A percentile compares a stretch with the other conserved stretches of the same genome.
Evolutionary conservation across 2,888 invertebrate species (phyloP).

Genomic region (Scelioninae gen. 1): DNA sequence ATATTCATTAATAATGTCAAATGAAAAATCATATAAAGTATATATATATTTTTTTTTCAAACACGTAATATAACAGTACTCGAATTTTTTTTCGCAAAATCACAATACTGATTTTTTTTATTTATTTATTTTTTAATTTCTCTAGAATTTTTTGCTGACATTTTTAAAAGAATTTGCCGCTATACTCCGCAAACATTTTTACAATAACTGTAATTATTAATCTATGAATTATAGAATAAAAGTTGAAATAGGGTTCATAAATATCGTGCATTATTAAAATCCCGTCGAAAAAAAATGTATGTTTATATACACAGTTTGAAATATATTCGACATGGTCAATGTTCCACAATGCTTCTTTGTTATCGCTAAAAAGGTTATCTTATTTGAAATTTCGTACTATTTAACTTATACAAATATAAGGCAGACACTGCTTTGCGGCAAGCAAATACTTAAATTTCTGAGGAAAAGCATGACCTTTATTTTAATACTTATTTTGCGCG

Average conservation of each 20-base stretch:
- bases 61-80: too few relatives aligned
- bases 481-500: slow-evolving; percentile 50
- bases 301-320: slow-evolving; percentile 41
- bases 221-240: slow-evolving; percentile 30
- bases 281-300: slow-evolving; percentile 13
- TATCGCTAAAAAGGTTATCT: slow-evolving; percentile 39
- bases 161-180: slow-evolving; percentile 18
- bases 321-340: slow-evolving; percentile 33
- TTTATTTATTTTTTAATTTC: slow-evolving; percentile 2
- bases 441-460: slow-evolving; percentile 52
- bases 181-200: slow-evolving; percentile 32
- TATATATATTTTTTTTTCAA: too few relatives aligned
- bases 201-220: slow-evolving; percentile 43
- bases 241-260: slow-evolving; percentile 24
- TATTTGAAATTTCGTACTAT: slow-evolving; percentile 58
- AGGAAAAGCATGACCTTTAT: slow-evolving; percentile 47
- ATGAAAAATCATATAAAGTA: too few relatives aligned
- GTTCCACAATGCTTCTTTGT: slow-evolving; percentile 56
- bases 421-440: slow-evolving; percentile 35
- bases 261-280: slow-evolving; percentile 32
- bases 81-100: too few relatives aligned
- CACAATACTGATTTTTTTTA: too few relatives aligned
- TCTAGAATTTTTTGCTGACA: slow-evolving; percentile 25
- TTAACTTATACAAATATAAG: slow-evolving; percentile 53
- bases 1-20: too few relatives aligned